phyloP scores from a whole-genome alignment of 2,797 vertebrate genomes.

The Sebastes minor region DNA sequence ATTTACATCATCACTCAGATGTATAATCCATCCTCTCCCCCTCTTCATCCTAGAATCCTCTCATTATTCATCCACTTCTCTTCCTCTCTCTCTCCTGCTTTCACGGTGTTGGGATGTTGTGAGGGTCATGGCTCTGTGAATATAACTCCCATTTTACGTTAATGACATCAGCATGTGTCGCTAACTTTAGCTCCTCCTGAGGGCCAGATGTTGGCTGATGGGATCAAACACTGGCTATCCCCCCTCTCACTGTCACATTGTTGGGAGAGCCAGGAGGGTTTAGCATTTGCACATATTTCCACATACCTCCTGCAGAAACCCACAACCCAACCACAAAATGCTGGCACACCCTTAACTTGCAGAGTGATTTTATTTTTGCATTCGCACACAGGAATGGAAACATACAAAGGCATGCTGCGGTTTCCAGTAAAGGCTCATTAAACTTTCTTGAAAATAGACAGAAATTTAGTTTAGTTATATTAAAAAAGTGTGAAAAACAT shows the following conservation, averaged over 20 bases:
- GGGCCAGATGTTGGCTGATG: slow-evolving; percentile 76
- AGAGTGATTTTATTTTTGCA: slow-evolving; percentile 27
- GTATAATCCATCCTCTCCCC: slow-evolving; percentile 8
- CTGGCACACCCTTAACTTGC: slow-evolving; percentile 17
- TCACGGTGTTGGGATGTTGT: slow-evolving; percentile 42
- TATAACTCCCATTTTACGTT: slow-evolving; percentile 72
- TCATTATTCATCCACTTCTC: slow-evolving; percentile 16
- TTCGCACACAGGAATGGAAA: slow-evolving; percentile 10
- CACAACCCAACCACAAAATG: slow-evolving; percentile 40
- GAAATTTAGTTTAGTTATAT: neutral
- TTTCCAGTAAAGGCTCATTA: slow-evolving; percentile 14
- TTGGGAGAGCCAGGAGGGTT: slow-evolving; percentile 48
- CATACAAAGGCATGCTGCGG: neutral
- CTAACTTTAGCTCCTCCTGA: slow-evolving; percentile 77
- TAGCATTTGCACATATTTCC: slow-evolving; percentile 43
- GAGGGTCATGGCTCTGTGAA: slow-evolving; percentile 69
- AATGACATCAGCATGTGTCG: slow-evolving; percentile 80
- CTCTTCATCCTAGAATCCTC: slow-evolving; percentile 5
- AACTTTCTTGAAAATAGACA: neutral
- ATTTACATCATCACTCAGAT: slow-evolving; percentile 25
- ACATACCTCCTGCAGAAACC: slow-evolving; percentile 51
- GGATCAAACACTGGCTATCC: slow-evolving; percentile 63
- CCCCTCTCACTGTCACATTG: slow-evolving; percentile 55
- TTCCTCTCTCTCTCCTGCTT: slow-evolving; percentile 9
- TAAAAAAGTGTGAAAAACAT: neutral